These are phyloP conservation scores for Arizona elegans DNA, from an alignment of 2,113 vertebrate species.

Conservation along the genomic window DNA sequence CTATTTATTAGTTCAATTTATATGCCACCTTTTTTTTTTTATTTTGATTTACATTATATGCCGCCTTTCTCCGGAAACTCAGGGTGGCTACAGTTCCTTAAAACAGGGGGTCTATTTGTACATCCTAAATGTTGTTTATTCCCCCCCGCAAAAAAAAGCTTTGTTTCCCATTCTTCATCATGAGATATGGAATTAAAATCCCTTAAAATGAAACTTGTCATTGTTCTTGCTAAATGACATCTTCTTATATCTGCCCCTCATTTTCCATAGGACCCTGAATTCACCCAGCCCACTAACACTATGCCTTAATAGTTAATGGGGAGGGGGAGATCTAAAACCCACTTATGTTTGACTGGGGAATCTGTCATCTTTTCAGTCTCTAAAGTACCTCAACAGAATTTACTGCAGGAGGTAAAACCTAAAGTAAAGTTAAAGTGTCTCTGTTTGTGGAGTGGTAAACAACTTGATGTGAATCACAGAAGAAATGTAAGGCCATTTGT, in stretches of 20 bases:
- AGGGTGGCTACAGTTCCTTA: not conserved
- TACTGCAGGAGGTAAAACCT: not conserved
- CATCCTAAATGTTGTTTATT: not conserved
- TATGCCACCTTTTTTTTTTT: too few relatives aligned
- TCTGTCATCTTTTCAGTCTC: conserved; percentile 13
- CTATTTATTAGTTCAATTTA: too few relatives aligned
- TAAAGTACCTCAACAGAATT: conserved; percentile 8
- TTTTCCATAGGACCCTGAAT: not conserved
- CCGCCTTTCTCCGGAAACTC: too few relatives aligned
- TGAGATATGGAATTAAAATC: not conserved
- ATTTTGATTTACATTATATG: too few relatives aligned
- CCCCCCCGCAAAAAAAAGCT: not conserved
- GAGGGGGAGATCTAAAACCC: accelerated
- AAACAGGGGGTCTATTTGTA: conserved; percentile 3
- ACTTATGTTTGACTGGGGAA: conserved; percentile 14
- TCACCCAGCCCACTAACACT: not conserved
- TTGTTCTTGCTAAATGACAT: conserved; percentile 12
- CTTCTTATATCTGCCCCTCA: accelerated
- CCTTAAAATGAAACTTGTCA: conserved; percentile 5
- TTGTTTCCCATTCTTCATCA: not conserved
- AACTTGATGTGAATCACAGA: not conserved
- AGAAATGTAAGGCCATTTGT: not conserved
- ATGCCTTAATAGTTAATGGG: not conserved
- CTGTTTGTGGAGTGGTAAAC: not conserved
- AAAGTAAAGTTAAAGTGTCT: not conserved